These are phyloP conservation scores for Plutomurus gul DNA, from an alignment of 1,140 invertebrate species.

Conservation along the genomic window DNA sequence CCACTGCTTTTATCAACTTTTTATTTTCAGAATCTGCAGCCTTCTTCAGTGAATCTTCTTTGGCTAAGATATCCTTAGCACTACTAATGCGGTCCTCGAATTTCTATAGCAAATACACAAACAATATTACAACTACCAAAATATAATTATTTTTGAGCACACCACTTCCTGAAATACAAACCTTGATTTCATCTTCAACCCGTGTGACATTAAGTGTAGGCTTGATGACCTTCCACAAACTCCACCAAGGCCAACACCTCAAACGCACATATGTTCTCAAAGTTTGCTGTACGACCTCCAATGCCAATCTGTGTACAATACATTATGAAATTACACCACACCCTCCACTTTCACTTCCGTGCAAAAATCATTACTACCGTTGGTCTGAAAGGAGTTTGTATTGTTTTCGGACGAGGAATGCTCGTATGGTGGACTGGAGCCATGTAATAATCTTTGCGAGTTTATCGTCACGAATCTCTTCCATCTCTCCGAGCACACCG, in stretches of 20 bases:
- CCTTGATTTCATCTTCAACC: constrained; percentile 47
- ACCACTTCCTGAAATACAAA: background rate
- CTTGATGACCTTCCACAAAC: constrained; percentile 48
- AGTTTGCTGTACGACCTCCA: constrained; percentile 40
- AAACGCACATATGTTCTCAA: constrained; percentile 37
- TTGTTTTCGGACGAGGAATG: constrained; percentile 62
- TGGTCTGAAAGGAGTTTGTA: constrained; percentile 43
- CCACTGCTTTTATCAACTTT: background rate
- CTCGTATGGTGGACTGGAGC: constrained; percentile 68
- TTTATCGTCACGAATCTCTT: constrained; percentile 71
- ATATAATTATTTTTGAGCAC: background rate
- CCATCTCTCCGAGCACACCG: constrained; percentile 70
- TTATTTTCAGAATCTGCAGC: background rate
- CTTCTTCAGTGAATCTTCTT: background rate
- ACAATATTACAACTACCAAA: background rate
- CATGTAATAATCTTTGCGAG: constrained; percentile 63
- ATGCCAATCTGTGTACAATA: background rate
- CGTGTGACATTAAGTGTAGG: constrained; percentile 43
- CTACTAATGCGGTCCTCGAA: background rate
- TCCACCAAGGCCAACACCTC: constrained; percentile 47
- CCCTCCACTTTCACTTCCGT: too few relatives aligned
- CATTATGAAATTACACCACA: background rate
- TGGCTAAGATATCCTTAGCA: background rate
- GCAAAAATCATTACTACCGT: background rate
- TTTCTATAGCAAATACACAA: background rate